Base-by-base conservation (phyloP, 2,888 invertebrate species). In the Scrobipalpa costella region DNA sequence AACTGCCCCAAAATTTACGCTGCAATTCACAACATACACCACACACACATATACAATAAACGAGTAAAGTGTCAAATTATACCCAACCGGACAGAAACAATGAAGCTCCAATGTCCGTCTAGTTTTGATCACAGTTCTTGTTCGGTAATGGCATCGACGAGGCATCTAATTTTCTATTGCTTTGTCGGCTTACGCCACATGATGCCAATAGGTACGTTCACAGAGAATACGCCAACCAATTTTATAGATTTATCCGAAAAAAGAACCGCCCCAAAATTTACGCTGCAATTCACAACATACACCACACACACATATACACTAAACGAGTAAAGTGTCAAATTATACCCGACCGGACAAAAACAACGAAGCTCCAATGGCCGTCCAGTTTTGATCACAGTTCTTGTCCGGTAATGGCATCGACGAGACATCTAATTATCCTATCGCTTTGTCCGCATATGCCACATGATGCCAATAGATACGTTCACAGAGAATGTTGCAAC, bases 321-420 rank as follows among this genome's bases (percentile, higher is more conserved):
- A 9, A 19, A 49, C 49, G 49, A 19, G 47, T 62, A 47, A 50
- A 33, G 27, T 57, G 44, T 44, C 47, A 15, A 40, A 64, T 27
- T 27, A 61, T 61, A 64, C 34, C 47, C 52, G 50, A 21, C 50
- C 49, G 49, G 49, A 50, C 50, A 50, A 50, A 50, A 50, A 50
- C 50, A 50, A 50, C 50, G 50, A 17, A 9, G 50, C 49, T 7
- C 7, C 13, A 11, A 1, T 1, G 40, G 2, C 40, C 40, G 50
- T 19, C 21, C 21, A 19, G 47, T 19, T 50, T 19, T 50, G 50
- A 50, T 50, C 19, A 50, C 50, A 50, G 21, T 50, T 50, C 50
- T 50, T 50, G 50, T 50, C 21, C 21, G 50, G 19, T 21, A 50
- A 50, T 50, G 19, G 50, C 50, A 11, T 7, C 49, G 17, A 19